Base-by-base conservation (phyloP, 2,888 invertebrate genomes). In the Chrysotoxum bicinctum region DNA sequence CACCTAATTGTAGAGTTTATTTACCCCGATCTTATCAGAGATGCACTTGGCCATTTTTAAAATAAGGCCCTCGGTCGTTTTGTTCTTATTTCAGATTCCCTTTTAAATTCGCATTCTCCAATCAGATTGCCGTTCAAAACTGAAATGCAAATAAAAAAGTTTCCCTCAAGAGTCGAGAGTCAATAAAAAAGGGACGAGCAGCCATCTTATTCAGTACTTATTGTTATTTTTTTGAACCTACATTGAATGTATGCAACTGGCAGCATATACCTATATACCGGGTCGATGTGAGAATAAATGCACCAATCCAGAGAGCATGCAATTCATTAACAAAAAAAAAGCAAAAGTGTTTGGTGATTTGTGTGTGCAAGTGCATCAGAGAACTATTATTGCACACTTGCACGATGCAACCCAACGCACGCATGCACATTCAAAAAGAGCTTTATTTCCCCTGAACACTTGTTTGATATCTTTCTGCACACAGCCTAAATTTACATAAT, bases 301-400 rank as follows among this genome's bases (percentile, higher is more conserved):
- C 83, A 83, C 83, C 83, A 83, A 82, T 82, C 82, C 82, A 70
- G 66, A 52, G 72, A 72, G 52, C 72, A 82, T 82, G 82, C 82
- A 82, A 60, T 77, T 82, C n/a, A 68, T 70, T 60, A 73, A 35
- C 21, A 43, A 35, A n/a, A 66, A 48, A 16, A 21, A 62, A 60
- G 19, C 21, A 21, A 58, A 64, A 14, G 26, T 14, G 50, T 45
- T 3, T 8, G 12, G 48, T 5, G 37, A 37, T 12, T 50, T 30
- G 32, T 56, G 23, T 70, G 48, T 75, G 84, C 80, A 84, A 64
- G 48, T 37, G 50, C 66, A 66, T 50, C 66, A 35, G 30, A 32
- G 14, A 58, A 30, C 45, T 58, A 35, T 56, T 40, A 32, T 45
- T 84, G 79, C 80, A 84, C 74, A 83, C 83, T 73, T 79, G 80